Evolutionary conservation across 1,140 invertebrate species (phyloP), one percentile per base, ranked within the genome.

Genomic region (Cotesia vestalis): DNA sequence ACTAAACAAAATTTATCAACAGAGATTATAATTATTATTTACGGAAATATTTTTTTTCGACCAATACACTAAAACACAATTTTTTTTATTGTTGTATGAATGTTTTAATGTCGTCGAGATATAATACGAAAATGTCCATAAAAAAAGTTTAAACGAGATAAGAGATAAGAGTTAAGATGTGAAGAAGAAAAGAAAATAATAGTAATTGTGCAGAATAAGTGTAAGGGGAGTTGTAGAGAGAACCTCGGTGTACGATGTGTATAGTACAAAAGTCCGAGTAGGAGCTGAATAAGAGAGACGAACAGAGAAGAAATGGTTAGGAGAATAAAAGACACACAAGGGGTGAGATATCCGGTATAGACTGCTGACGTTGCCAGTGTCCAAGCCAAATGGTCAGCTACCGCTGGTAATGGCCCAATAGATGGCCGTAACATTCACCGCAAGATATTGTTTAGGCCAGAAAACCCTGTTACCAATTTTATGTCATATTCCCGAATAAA

Each of bases 401-500:
- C 81, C 80, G 78, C 81, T 79, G 81, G 81, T 86, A 87, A 86
- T 86, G 84, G 85, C 81, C 84, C 83, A 83, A 86, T 85, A 84
- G 84, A 84, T 84, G 84, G 82, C 85, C 83, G 84, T 85, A 85
- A 86, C 82, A 84, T 85, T 76, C 53, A 81, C 83, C 82, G 80
- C 83, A 81, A 85, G 84, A 86, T 87, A 87, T 87, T 86, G 84
- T 87, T 87, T 86, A 87, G 83, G 81, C 83, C 75, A 55, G 34
- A 69, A 69, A 51, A 46, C 66, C 40, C 51, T 34, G 68, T 62
- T 72, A 38, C 34, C 38, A 62, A 34, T 72, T 27, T 52, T 38
- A n/a, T 52, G 62, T 40, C 40, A 53, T 57, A 62, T 72, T 64
- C 35, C 40, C 27, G 27, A 27, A 27, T 27, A 3, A n/a, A 57